Percentiles rank a stretch among this genome's conserved stretches.
Conservation (phyloP, 2,113 vertebrate species). For the Pyxicephalus adspersus region DNA sequence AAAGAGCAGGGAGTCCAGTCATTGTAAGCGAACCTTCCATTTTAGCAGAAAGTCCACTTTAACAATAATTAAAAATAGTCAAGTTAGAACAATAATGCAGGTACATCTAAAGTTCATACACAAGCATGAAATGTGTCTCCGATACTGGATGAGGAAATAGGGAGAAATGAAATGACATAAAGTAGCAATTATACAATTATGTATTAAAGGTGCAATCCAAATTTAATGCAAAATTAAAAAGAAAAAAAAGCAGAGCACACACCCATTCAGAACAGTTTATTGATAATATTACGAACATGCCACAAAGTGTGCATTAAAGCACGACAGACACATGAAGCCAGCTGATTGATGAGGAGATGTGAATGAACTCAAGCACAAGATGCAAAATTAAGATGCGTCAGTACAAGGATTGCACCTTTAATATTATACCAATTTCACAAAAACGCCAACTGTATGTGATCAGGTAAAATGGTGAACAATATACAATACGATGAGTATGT, state of each 20-base stretch:
- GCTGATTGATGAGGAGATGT: too few species aligned
- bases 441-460: conserved; percentile 11
- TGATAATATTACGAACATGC: not conserved
- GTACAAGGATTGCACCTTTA: conserved; percentile 51
- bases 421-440: conserved; percentile 17
- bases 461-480: not conserved
- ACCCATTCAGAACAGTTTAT: conserved; percentile 29
- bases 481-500: conserved; percentile 6
- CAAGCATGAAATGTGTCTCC: not conserved
- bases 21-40: too few species aligned
- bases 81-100: too few species aligned
- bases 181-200: not conserved
- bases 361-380: not conserved
- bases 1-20: too few species aligned
- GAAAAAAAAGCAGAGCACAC: conserved; percentile 21
- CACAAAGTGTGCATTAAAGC: not conserved
- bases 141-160: not conserved
- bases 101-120: too few species aligned
- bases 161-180: not conserved
- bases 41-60: too few species aligned
- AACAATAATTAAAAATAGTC: too few species aligned
- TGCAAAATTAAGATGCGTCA: not conserved
- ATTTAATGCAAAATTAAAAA: not conserved
- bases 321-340: not conserved
- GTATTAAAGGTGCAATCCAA: conserved; percentile 53